Conservation (phyloP, 2,113 vertebrate species). For the Lota lota region DNA sequence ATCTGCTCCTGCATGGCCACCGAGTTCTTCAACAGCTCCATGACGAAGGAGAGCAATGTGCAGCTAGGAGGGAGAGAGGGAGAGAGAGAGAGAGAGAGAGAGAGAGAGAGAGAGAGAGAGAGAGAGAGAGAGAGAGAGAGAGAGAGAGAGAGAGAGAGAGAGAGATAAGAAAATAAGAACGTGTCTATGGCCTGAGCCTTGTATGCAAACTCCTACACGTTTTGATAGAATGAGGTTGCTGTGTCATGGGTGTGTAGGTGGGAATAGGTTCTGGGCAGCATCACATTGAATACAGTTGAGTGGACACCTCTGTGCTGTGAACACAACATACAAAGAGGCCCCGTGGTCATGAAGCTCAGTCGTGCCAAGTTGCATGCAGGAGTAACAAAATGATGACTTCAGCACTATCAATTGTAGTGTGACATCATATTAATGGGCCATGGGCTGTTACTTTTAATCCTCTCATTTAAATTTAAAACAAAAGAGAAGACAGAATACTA, state of each 20-base stretch:
- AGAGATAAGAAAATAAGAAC: neutral
- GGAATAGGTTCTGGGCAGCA: constrained; percentile 28
- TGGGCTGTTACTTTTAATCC: neutral
- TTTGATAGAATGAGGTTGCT: neutral
- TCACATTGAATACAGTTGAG: constrained; percentile 39
- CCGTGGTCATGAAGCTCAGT: too few species aligned
- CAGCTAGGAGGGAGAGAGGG: constrained; percentile 73
- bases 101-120: constrained; percentile 1
- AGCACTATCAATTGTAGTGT: too few species aligned
- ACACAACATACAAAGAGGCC: too few species aligned
- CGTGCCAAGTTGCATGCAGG: too few species aligned
- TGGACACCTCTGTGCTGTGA: too few species aligned
- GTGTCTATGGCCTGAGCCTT: too few species aligned
- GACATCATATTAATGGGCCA: neutral
- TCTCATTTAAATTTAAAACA: neutral
- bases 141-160: constrained; percentile 26
- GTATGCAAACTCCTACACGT: neutral
- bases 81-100: neutral
- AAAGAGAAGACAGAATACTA: neutral
- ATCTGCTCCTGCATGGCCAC: constrained; percentile 99
- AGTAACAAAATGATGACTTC: too few species aligned
- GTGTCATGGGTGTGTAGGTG: neutral
- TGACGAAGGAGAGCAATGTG: constrained; percentile 92
- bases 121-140: constrained; percentile 42
- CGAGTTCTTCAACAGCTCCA: constrained; percentile 96